These are phyloP conservation scores for Anastatus disparis DNA, from an alignment of 1,140 invertebrate species.

Conservation along the genomic window DNA sequence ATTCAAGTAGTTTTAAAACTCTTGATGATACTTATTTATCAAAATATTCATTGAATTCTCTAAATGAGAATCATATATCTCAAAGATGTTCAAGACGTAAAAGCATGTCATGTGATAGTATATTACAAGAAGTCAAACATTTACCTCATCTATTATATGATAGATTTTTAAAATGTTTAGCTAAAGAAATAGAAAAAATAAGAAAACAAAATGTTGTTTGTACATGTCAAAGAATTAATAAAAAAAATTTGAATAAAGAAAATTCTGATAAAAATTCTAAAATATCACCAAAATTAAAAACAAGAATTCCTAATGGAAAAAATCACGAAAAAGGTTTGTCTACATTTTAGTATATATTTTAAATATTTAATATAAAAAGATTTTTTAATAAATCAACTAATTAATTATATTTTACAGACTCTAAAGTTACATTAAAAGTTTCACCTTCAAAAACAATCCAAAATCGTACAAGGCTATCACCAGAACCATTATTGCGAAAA, in stretches of 20 bases:
- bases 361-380: too few species aligned
- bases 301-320: slow-evolving; percentile 19
- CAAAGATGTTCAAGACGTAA: slow-evolving; percentile 11
- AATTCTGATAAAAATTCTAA: slow-evolving; percentile 9
- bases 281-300: not conserved
- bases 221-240: slow-evolving; percentile 9
- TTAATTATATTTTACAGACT: too few species aligned
- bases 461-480: slow-evolving; percentile 15
- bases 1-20: slow-evolving; percentile 27
- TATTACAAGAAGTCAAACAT: slow-evolving; percentile 37
- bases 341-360: too few species aligned
- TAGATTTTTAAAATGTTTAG: slow-evolving; percentile 36
- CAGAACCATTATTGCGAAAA: slow-evolving; percentile 3
- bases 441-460: not conserved
- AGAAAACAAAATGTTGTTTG: slow-evolving; percentile 35
- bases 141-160: slow-evolving; percentile 38
- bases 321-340: too few species aligned
- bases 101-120: slow-evolving; percentile 37
- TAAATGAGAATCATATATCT: not conserved
- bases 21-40: slow-evolving; percentile 27
- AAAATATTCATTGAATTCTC: not conserved
- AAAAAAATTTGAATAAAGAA: slow-evolving; percentile 24
- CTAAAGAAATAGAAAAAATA: slow-evolving; percentile 37
- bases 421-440: not conserved
- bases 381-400: too few species aligned